Conservation (phyloP, 2,113 vertebrate genomes). For the Passer domesticus region DNA sequence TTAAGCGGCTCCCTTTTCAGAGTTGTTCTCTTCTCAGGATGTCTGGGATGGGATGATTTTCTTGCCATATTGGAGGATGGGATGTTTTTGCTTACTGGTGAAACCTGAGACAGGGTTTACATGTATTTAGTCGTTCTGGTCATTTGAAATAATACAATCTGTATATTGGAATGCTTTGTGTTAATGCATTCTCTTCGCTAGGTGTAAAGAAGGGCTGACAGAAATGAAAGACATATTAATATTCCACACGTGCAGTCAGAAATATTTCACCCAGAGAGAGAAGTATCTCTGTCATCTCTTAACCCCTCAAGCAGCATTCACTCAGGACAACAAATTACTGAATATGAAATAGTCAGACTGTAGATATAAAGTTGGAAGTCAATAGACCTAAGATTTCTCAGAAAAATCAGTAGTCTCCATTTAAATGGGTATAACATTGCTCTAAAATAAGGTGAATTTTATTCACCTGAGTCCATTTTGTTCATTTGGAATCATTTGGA, state of each 20-base stretch:
- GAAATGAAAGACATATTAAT: background rate
- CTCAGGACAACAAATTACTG: background rate
- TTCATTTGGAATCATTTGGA: background rate
- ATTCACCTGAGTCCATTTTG: background rate
- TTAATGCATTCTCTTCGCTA: background rate
- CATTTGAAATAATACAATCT: background rate
- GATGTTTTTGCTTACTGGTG: background rate
- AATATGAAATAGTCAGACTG: background rate
- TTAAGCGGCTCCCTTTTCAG: background rate
- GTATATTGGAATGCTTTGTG: background rate
- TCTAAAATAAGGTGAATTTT: background rate
- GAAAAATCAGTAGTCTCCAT: background rate
- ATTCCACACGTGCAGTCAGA: background rate
- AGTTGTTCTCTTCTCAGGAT: background rate
- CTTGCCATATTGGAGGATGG: background rate
- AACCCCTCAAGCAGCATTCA: background rate
- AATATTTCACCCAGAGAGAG: background rate
- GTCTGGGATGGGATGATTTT: background rate
- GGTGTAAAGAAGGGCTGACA: background rate
- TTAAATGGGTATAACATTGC: background rate
- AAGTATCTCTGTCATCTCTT: background rate
- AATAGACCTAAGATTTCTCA: background rate
- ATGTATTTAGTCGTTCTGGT: background rate
- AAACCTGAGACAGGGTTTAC: background rate
- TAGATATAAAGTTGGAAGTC: background rate